Conservation (phyloP, 2,797 vertebrate species). For the Thripadectes ignobilis region DNA sequence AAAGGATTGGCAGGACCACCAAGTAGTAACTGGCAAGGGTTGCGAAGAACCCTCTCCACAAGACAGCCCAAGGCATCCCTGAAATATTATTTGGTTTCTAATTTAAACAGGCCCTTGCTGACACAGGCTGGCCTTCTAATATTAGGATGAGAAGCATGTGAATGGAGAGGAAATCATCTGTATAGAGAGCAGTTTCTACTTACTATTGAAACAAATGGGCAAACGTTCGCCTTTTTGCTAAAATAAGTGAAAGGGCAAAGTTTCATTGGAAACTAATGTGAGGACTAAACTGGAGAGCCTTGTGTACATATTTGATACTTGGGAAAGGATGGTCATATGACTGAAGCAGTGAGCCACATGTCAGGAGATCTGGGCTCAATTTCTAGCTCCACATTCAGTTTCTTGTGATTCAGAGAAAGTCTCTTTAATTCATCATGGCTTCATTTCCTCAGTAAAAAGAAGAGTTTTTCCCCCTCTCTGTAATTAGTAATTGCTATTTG, state of each 20-base stretch:
- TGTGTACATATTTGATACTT: not conserved
- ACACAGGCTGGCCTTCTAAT: slow-evolving; percentile 57
- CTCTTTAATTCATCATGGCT: slow-evolving; percentile 1
- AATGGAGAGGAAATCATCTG: slow-evolving; percentile 56
- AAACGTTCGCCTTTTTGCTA: slow-evolving; percentile 36
- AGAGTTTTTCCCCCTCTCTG: not conserved
- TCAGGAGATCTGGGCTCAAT: slow-evolving; percentile 19
- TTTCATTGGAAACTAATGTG: not conserved
- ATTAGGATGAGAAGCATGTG: slow-evolving; percentile 46
- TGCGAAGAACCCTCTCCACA: slow-evolving; percentile 63
- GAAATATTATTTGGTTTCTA: slow-evolving; percentile 64
- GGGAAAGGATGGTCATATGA: not conserved
- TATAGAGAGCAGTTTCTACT: slow-evolving; percentile 41
- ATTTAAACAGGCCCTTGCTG: slow-evolving; percentile 65
- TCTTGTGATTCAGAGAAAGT: slow-evolving; percentile 8
- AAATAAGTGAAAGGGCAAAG: slow-evolving; percentile 19
- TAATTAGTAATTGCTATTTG: slow-evolving; percentile 1
- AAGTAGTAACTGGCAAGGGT: slow-evolving; percentile 63
- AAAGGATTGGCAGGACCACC: slow-evolving; percentile 68
- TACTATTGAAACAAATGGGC: slow-evolving; percentile 34
- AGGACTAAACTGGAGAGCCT: not conserved
- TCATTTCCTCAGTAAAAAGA: slow-evolving; percentile 14
- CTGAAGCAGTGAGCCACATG: not conserved
- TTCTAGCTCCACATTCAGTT: slow-evolving; percentile 9
- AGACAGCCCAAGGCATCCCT: slow-evolving; percentile 64